Evolutionary conservation across 2,797 vertebrate species (phyloP), one percentile per base, ranked within the genome.

Genomic region (Argya squamiceps): DNA sequence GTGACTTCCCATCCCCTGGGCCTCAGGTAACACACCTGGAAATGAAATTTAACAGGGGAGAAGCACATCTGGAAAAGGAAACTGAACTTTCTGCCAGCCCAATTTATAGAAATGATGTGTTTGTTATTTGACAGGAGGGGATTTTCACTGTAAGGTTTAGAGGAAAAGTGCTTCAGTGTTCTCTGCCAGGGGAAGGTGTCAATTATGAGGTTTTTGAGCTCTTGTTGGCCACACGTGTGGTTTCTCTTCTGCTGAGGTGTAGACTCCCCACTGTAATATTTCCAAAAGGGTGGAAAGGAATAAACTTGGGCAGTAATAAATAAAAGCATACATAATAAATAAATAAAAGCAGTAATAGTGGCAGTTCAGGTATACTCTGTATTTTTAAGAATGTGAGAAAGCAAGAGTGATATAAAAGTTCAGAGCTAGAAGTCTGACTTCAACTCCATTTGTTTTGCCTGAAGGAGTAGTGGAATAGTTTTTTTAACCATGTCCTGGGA

Each of bases 181-280:
- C 63, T 97, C 82, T 89, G 98, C 97, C 82, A 97, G 79, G 43
- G 96, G 96, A 97, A 98, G 97, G 92, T 91, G 95, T 86, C 97
- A 98, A 69, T 98, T 97, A 70, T 47, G 78, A 78, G 98, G 85
- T 98, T 98, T 95, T 55, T 97, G 89, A 98, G 94, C 89, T 98
- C 98, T 88, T 96, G 96, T 68, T 92, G 96, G 78, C 94, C 97
- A 91, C 96, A 49, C 79, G 97, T 97, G 70, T 97, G 97, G 49
- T 97, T 98, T 90, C 83, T 94, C 86, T 98, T 98, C 52, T 84
- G 94, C 94, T 93, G 98, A 85, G 41, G 88, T 32, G 17, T 43
- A 49, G 83, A 97, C 96, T 92, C 89, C 94, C 92, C 92, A 71
- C 97, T 98, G 69, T 15, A 68, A 10, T 41, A 70, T 49, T 86